Base-by-base conservation (phyloP, 1,140 invertebrate species). In the Halictus rubicundus region DNA sequence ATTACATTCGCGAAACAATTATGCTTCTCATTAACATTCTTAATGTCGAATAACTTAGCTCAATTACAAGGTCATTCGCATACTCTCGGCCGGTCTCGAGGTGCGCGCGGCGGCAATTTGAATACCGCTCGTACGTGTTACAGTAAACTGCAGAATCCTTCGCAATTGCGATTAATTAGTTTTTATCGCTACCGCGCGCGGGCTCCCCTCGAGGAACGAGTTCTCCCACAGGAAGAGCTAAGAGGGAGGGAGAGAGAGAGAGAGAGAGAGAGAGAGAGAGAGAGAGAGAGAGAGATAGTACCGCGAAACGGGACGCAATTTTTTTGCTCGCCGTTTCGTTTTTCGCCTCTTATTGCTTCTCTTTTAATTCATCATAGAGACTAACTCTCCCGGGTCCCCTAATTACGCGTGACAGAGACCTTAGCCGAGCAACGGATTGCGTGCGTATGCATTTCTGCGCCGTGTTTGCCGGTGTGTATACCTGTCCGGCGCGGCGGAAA, bases 361-460 rank as follows among this genome's bases (percentile, higher is more conserved):
- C 27, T 54, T 57, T 66, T 66, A 69, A 69, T 57, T 46, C 19
- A 37, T 46, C 63, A 65, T 79, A 79, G 68, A 69, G 74, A 78
- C 68, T 75, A 71, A 75, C 70, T 66, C 71, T 32, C 32, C 32
- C 32, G 32, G 70, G 54, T 68, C 80, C 69, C 59, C 80, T 72
- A 60, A 60, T 71, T 61, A 77, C 68, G 52, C 68, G 63, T 23
- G 54, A 76, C 59, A 54, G 66, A 25, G 68, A 57, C 52, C 65
- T 52, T 71, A 65, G 52, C 60, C 60, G 68, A 70, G 69, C 73
- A 54, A 59, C 32, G 59, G 65, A 46, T 76, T 71, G 73, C 60
- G 73, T 57, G 78, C 71, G 68, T 39, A 46, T 37, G 59, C 63
- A 27, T 72, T 52, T 23, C 46, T 59, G 59, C 46, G 54, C 57